Conservation (phyloP, 2,797 vertebrate species). For the Enteromius fasciolatus region DNA sequence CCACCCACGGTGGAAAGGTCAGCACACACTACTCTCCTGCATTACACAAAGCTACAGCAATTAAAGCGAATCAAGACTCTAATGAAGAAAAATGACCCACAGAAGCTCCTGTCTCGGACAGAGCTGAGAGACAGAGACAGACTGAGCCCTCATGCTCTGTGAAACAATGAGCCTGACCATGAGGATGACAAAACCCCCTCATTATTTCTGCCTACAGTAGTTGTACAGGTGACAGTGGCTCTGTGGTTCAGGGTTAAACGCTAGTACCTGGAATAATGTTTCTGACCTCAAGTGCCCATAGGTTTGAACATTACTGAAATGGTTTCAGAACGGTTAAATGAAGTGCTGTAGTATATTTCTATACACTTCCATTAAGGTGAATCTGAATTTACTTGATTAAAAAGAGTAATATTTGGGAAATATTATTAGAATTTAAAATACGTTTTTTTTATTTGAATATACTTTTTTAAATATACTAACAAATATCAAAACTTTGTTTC, state of each 20-base stretch:
- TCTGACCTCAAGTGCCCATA: not conserved
- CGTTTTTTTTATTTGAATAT: not conserved
- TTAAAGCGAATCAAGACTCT: conserved; percentile 55
- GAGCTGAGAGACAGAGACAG: conserved; percentile 37
- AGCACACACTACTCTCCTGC: conserved; percentile 44
- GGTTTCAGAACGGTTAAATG: not conserved
- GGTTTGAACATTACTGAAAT: not conserved
- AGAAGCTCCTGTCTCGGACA: conserved; percentile 29
- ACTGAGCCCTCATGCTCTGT: conserved; percentile 3
- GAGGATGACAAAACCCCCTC: not conserved
- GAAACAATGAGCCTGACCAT: conserved; percentile 15
- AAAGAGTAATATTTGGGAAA: not conserved
- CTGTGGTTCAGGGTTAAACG: not conserved
- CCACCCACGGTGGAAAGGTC: conserved; percentile 51
- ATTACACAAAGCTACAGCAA: conserved; percentile 52
- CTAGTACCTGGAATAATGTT: not conserved
- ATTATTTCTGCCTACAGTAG: conserved; percentile 24
- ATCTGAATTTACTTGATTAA: not conserved
- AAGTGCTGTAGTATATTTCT: not conserved
- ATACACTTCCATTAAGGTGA: not conserved
- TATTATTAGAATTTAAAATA: not conserved
- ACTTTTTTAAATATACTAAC: too few relatives aligned
- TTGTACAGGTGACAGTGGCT: not conserved
- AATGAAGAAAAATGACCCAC: conserved; percentile 57
- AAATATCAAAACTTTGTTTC: too few relatives aligned